A percentile compares a stretch with the other conserved stretches of the same genome.
phyloP scores from a whole-genome alignment of 2,113 vertebrate genomes.

The Nannospalax galili region DNA sequence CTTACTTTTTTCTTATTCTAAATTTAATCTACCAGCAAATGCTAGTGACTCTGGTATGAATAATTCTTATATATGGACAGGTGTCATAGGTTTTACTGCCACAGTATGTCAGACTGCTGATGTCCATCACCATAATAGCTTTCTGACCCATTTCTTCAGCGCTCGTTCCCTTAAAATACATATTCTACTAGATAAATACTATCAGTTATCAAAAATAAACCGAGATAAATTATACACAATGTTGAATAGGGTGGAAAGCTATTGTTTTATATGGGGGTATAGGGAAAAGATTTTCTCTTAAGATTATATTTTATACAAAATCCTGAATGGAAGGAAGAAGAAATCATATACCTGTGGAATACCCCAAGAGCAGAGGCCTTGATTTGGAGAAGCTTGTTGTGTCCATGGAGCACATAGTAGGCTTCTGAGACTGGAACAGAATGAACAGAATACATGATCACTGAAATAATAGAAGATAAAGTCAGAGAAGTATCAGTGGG shows the following conservation, averaged over 20 bases:
- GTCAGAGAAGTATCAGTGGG: not conserved
- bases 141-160: not conserved
- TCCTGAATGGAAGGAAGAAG: not conserved
- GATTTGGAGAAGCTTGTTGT: accelerated
- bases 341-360: not conserved
- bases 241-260: not conserved
- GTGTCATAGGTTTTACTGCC: not conserved
- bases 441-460: not conserved
- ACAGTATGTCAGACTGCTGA: too few species aligned
- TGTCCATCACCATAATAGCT: not conserved
- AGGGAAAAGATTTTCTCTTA: not conserved
- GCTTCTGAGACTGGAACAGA: not conserved
- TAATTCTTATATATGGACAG: not conserved
- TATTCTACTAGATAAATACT: too few species aligned
- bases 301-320: not conserved
- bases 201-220: not conserved
- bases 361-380: not conserved
- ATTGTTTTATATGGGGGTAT: not conserved
- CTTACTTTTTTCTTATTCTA: not conserved
- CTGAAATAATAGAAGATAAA: not conserved
- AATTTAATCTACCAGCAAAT: not conserved
- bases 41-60: not conserved
- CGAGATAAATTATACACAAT: not conserved
- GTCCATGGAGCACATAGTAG: too few species aligned
- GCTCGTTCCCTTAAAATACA: not conserved